Evolutionary conservation across 2,888 invertebrate species (phyloP).

Genomic region (Eristalis arbustorum): DNA sequence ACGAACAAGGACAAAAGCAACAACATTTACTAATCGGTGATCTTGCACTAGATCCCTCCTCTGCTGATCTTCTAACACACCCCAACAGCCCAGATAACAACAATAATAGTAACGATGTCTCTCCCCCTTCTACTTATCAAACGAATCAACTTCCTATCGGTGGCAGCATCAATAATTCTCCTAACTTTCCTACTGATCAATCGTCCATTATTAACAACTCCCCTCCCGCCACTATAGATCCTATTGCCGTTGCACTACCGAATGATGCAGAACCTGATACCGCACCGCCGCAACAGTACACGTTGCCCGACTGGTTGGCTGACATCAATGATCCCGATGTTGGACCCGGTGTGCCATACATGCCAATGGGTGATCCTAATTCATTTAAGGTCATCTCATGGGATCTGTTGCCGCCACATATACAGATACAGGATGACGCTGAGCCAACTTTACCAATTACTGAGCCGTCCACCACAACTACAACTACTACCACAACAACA

Average conservation of each 20-base stretch:
- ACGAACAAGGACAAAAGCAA: conserved; percentile 49
- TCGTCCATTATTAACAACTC: conserved; percentile 74
- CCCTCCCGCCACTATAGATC: conserved; percentile 78
- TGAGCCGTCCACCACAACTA: conserved; percentile 34
- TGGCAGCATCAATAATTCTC: conserved; percentile 73
- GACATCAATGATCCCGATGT: conserved; percentile 78
- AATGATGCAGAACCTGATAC: conserved; percentile 50
- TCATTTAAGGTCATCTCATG: conserved; percentile 77
- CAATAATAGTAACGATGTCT: conserved; percentile 16
- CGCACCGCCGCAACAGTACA: conserved; percentile 52
- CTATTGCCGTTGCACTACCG: conserved; percentile 78
- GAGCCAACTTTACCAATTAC: conserved; percentile 41
- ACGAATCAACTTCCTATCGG: conserved; percentile 61
- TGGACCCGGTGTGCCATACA: conserved; percentile 78
- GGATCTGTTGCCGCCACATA: conserved; percentile 76
- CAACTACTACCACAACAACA: conserved; percentile 44
- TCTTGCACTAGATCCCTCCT: conserved; percentile 48
- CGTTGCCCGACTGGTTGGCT: conserved; percentile 76
- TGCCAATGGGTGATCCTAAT: conserved; percentile 49
- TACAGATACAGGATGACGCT: conserved; percentile 58
- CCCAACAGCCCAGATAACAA: conserved; percentile 23
- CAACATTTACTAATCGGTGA: conserved; percentile 51
- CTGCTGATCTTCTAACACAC: conserved; percentile 39
- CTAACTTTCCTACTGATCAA: conserved; percentile 73
- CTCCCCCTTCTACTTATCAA: conserved; percentile 29